These are phyloP conservation scores for Suillia variegata DNA, from an alignment of 2,888 invertebrate species.

Conservation along the genomic window DNA sequence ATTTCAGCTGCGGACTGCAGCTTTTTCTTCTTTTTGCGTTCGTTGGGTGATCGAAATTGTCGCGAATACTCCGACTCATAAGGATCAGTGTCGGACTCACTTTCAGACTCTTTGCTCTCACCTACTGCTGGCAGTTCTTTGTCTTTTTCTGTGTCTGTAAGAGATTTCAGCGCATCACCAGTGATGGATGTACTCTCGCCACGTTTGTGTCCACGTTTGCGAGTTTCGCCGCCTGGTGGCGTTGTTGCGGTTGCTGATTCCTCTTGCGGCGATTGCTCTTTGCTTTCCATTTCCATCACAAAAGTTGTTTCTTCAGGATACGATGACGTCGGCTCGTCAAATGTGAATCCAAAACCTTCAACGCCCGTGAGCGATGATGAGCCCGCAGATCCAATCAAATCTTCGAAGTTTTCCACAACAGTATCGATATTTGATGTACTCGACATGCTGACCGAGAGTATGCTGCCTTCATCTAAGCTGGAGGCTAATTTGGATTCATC, in stretches of 20 bases:
- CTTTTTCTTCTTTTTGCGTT: conserved; percentile 54
- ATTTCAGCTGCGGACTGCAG: conserved; percentile 57
- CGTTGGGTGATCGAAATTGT: conserved; percentile 58
- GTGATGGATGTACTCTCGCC: conserved; percentile 63
- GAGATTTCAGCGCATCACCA: conserved; percentile 44
- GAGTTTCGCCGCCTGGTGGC: conserved; percentile 43
- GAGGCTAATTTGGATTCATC: conserved; percentile 64
- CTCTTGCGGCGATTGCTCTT: conserved; percentile 46
- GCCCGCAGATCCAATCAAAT: conserved; percentile 56
- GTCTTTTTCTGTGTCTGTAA: conserved; percentile 48
- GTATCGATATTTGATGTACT: conserved; percentile 65
- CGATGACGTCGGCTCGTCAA: conserved; percentile 43
- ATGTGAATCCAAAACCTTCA: conserved; percentile 49
- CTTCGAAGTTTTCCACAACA: conserved; percentile 58
- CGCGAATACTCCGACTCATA: conserved; percentile 63
- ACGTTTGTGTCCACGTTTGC: conserved; percentile 64
- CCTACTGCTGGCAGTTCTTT: conserved; percentile 42
- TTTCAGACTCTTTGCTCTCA: conserved; percentile 61
- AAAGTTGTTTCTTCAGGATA: conserved; percentile 51
- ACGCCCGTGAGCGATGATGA: conserved; percentile 58
- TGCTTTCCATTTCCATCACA: conserved; percentile 46
- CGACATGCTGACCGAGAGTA: conserved; percentile 66
- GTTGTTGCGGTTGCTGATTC: conserved; percentile 37
- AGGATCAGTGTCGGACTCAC: conserved; percentile 62
- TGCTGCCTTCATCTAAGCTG: conserved; percentile 67